Base-by-base conservation (phyloP, 35 echinoderm and acorn worm species). In the Chiridota heheva region DNA sequence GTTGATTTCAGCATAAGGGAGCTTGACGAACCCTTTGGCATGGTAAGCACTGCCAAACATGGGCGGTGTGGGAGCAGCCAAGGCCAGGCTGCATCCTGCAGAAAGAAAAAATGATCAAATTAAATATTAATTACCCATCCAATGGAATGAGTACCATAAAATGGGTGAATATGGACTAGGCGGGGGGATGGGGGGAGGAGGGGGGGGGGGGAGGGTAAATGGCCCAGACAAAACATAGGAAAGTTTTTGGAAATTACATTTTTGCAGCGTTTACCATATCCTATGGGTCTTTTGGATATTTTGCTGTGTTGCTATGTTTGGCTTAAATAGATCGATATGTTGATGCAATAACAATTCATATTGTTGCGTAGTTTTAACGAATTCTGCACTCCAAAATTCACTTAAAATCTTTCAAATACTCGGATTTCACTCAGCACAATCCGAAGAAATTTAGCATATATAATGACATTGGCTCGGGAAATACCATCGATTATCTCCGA, bases 1-100 rank as follows among this genome's bases (percentile, higher is more conserved):
- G 26, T 84, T 55, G n/a, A 96, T 42, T 72, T 96, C 93, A 32
- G 93, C 93, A 49, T 96, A 90, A 2, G 93, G 93, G 5, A 90
- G 84, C 27, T 67, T 57, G 5, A 96, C 38, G 17, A 48, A 29
- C 0, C 93, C 93, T 2, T 45, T 78, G 6, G 93, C 88, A 84
- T 96, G 86, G 72, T 96, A 96, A 4, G 15, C 22, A 41, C 29
- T 40, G 42, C 58, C 59, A 67, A 87, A 96, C 7, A 41, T 37
- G 8, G 93, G 93, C 4, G 68, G 77, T 5, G 58, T 31, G 1
- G 85, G 59, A 62, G 41, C 18, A 6, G 62, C 44, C 26, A 36
- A 22, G 36, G 70, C 20, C 34, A 35, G 36, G 30, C 69, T 24
- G 7, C 73, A 5, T 17, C 82, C 82, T 85, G 66, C 41, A 7